Conservation (phyloP, 2,888 invertebrate species). For the Ischnura elegans region DNA sequence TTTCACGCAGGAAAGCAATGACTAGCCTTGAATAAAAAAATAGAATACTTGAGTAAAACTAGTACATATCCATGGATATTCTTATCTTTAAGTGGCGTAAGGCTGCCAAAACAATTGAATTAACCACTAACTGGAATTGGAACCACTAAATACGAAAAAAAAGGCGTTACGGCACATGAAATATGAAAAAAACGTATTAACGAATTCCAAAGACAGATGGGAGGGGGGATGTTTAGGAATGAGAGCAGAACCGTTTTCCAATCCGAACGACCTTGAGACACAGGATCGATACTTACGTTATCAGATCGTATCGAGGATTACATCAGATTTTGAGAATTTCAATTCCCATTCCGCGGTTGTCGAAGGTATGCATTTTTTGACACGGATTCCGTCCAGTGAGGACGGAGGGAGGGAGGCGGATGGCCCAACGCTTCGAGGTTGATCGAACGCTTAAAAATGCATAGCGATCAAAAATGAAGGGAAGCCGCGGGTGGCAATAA, state of each 20-base stretch:
- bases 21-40: too few relatives aligned
- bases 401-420: not conserved
- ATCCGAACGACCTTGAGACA: not conserved
- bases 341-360: not conserved
- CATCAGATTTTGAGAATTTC: not conserved
- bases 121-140: not conserved
- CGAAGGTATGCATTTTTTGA: not conserved
- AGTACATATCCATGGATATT: too few relatives aligned
- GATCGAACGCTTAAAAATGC: constrained; percentile 35
- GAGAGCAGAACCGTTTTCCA: not conserved
- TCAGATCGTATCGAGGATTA: not conserved
- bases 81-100: not conserved
- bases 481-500: not conserved
- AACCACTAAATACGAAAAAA: not conserved
- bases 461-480: constrained; percentile 10
- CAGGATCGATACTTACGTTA: not conserved
- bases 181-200: not conserved
- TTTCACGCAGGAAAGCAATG: too few relatives aligned
- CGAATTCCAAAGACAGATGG: not conserved
- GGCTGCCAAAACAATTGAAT: not conserved
- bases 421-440: not conserved
- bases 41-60: too few relatives aligned
- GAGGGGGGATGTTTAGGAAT: not conserved
- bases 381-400: not conserved
- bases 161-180: not conserved